Evolutionary conservation across 2,797 vertebrate genomes (phyloP), one percentile per base, ranked within the genome.

Genomic region (Lophura swinhoii): DNA sequence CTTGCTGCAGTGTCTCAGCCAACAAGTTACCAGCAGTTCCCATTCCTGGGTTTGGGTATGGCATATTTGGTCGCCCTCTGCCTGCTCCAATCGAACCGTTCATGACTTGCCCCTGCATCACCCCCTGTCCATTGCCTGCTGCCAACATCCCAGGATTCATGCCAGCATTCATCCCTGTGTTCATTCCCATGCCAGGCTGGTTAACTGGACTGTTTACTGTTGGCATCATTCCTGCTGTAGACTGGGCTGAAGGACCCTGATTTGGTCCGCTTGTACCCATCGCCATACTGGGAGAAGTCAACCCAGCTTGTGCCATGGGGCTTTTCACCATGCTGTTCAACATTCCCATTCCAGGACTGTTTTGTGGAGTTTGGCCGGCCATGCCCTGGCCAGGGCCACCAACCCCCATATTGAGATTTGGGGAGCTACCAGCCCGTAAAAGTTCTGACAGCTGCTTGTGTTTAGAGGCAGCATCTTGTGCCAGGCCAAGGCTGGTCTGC

Each of bases 361-460:
- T 98, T 66, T 98, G 98, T 75, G 97, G 97, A 87, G 97, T 88
- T 92, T 98, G 98, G 60, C 97, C 96, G 62, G 97, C 94, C 96
- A 98, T 97, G 76, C 97, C 94, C 89, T 97, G 98, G 77, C 97
- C 96, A 91, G 98, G 98, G 87, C 98, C 98, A 63, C 98, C 98
- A 73, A 98, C 97, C 1, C 97, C 98, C 98, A 98, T 97, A 83
- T 93, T 97, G 94, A 98, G 97, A 96, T 98, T 98, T 84, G 98
- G 96, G 83, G 98, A 97, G 95, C 97, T 98, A 90, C 98, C 97
- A 95, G 98, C 97, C 70, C 99, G 98, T 64, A 99, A 91, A 46
- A 99, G 98, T 97, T 99, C 99, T 60, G 99, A 99, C 46, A 99
- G 98, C 95, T 99, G 99, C 98, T 99, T 99, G 97, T 99, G 99